Evolutionary conservation across 1,140 invertebrate species (phyloP), one percentile per base, ranked within the genome.

Genomic region (Antheraea mylitta): DNA sequence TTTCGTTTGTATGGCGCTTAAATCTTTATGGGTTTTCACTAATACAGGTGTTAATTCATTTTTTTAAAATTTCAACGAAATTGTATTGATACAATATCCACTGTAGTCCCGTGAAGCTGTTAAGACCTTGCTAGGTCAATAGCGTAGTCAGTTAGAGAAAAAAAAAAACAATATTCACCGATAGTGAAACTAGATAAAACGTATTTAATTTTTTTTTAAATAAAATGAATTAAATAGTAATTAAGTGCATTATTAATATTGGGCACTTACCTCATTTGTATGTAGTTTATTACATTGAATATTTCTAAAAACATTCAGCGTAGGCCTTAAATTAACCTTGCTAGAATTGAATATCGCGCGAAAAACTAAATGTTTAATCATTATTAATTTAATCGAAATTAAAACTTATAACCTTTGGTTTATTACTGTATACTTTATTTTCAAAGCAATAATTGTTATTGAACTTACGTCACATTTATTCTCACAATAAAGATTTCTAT

Each of bases 351-450:
- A 77, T 73, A 76, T 75, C 13, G 69, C 38, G 13, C 62, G 68
- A 48, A 64, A 68, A 30, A 81, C n/a, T 53, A 80, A 66, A 11
- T 74, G 73, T 70, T 67, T 78, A 45, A 68, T 74, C 79, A 81
- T 83, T 13, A 16, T 78, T 58, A 62, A 16, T 64, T 67, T 18
- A 18, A 37, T 19, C 22, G 8, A 11, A 8, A 42, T 11, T 42
- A 11, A 42, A 42, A 1, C 38, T 42, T 53, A 16, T 53, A 53
- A 6, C 16, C 16, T 53, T 53, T 53, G 45, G 45, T 16, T 53
- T 16, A 16, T 53, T 53, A 53, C 45, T 13, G 9, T 13, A 2
- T 6, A 53, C 5, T n/a, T n/a, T 16, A 53, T 53, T 30, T 30
- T 30, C 11, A 11, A 6, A 53, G 45, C 5, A 53, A 53, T 16